A percentile compares a stretch with the other conserved stretches of the same genome.
These are phyloP conservation scores for Tursiops truncatus DNA, from an alignment of 2,113 vertebrate genomes.

Conservation along the genomic window DNA sequence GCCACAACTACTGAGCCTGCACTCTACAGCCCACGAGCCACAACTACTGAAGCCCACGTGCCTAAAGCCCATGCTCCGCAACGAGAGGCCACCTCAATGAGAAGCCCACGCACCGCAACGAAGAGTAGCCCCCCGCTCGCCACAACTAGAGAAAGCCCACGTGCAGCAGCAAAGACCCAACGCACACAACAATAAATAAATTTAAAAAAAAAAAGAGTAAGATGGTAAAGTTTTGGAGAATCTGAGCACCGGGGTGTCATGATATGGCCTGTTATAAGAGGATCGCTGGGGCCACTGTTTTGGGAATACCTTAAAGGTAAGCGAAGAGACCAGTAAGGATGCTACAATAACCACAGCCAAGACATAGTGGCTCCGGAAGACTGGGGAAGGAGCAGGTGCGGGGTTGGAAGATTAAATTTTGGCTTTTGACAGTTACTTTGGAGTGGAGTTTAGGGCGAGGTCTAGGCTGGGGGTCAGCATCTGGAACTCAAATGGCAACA, in stretches of 20 bases:
- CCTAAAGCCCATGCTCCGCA: no score
- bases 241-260: background rate
- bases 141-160: no score
- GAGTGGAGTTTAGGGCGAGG: background rate
- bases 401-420: background rate
- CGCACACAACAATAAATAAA: no score
- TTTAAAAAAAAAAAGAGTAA: background rate
- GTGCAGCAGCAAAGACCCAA: no score
- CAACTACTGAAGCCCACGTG: no score
- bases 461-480: background rate
- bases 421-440: background rate
- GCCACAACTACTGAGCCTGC: no score
- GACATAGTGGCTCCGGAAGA: background rate
- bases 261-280: background rate
- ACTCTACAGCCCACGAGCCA: no score
- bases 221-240: background rate
- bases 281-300: background rate
- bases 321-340: background rate
- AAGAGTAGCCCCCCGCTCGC: no score
- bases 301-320: background rate
- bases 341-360: background rate
- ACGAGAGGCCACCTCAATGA: no score
- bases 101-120: no score
- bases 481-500: background rate
- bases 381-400: background rate